phyloP scores from a whole-genome alignment of 64 coral and sea anemone species.

The Pocillopora damicornis region DNA sequence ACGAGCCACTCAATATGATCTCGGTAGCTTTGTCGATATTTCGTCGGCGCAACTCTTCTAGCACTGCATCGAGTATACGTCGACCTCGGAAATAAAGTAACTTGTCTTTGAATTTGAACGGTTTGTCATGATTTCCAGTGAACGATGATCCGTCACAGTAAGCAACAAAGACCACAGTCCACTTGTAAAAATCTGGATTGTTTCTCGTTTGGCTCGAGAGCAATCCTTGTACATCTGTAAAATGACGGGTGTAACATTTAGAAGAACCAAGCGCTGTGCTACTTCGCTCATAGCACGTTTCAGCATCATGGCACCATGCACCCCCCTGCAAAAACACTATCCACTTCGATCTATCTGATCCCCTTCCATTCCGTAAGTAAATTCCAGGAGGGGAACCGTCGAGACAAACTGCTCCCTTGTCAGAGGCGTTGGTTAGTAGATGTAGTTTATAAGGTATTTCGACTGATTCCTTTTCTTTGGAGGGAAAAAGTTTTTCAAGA shows the following conservation, averaged over 20 bases:
- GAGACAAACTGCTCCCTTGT: conserved; percentile 23
- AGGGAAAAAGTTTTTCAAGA: too few relatives aligned
- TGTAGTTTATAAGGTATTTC: conserved; percentile 5
- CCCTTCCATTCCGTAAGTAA: conserved; percentile 33
- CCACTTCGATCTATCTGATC: conserved; percentile 36
- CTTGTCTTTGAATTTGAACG: conserved; percentile 17
- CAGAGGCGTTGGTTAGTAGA: neutral
- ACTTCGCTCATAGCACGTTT: conserved; percentile 19
- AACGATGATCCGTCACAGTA: conserved; percentile 51
- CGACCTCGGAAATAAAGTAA: conserved; percentile 33
- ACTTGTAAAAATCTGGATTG: conserved; percentile 53
- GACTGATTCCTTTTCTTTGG: too few relatives aligned
- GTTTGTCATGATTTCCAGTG: conserved; percentile 17
- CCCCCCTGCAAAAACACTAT: conserved; percentile 56
- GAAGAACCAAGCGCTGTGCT: conserved; percentile 40
- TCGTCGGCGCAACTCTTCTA: conserved; percentile 27
- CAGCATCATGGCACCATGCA: conserved; percentile 45
- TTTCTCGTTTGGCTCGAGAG: conserved; percentile 6
- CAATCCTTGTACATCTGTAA: conserved; percentile 14
- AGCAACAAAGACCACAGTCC: conserved; percentile 16
- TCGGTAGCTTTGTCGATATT: conserved; percentile 40
- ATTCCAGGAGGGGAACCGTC: conserved; percentile 59
- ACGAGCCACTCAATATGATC: conserved; percentile 43
- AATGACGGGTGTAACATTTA: neutral
- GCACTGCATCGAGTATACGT: conserved; percentile 15